phyloP scores from a whole-genome alignment of 2,888 invertebrate species.

The Spilosoma lubricipeda region DNA sequence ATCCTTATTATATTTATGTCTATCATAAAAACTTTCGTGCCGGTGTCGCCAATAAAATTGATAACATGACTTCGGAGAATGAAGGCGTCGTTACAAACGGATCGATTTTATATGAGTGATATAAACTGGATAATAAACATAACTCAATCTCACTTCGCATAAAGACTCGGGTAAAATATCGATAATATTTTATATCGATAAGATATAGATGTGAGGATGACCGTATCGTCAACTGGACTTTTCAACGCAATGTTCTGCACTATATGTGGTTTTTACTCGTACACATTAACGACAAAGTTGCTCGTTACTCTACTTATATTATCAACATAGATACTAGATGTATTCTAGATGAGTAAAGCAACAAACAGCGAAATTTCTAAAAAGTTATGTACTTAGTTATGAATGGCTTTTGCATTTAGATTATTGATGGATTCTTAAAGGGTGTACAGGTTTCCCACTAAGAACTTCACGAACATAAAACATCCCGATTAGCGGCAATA shows the following conservation, averaged over 20 bases:
- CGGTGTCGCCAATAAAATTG: conserved; percentile 42
- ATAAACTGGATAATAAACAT: conserved; percentile 37
- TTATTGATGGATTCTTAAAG: background rate
- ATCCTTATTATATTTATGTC: conserved; percentile 30
- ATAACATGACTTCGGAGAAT: conserved; percentile 40
- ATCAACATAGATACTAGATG: background rate
- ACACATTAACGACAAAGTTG: conserved; percentile 2
- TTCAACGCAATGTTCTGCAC: background rate
- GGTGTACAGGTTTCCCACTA: too few species aligned
- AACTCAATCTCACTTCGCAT: conserved; percentile 43
- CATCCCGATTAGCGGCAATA: too few species aligned
- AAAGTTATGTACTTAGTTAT: background rate
- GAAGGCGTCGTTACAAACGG: conserved; percentile 34
- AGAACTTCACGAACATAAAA: too few species aligned
- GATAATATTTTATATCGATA: conserved; percentile 12
- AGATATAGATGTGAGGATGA: conserved; percentile 3
- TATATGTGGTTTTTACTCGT: background rate
- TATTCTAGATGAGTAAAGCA: background rate
- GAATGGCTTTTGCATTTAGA: background rate
- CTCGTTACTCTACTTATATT: background rate
- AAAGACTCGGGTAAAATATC: conserved; percentile 22
- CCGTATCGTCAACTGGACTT: background rate
- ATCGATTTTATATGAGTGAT: conserved; percentile 31
- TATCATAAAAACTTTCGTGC: conserved; percentile 44
- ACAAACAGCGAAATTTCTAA: background rate